Conservation (phyloP, 2,888 invertebrate genomes). For the Pandemis corylana region DNA sequence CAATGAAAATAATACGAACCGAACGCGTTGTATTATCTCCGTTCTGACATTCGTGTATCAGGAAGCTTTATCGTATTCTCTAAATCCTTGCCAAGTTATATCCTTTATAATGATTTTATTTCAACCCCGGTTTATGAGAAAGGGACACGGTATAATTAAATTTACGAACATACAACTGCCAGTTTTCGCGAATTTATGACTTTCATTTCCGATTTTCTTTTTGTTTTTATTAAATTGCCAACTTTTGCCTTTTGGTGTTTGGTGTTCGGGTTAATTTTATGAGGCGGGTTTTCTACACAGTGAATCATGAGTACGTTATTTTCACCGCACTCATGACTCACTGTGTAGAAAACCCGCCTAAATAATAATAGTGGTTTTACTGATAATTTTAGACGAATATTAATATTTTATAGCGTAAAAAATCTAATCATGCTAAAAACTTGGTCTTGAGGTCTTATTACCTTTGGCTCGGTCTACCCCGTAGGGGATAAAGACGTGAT, state of each 20-base stretch:
- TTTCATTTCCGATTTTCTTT: constrained; percentile 69
- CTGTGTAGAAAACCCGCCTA: no score
- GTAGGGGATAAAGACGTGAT: no score
- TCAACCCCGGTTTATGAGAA: constrained; percentile 55
- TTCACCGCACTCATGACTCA: no score
- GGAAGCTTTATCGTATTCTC: constrained; percentile 2
- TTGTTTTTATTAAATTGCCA: constrained; percentile 50
- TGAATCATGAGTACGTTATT: constrained; percentile 21
- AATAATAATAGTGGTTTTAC: neutral
- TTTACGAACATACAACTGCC: constrained; percentile 68
- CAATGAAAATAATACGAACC: neutral
- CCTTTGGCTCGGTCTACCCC: no score
- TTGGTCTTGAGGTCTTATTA: no score
- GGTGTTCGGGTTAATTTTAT: constrained; percentile 29
- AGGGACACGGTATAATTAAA: constrained; percentile 69
- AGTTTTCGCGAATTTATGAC: constrained; percentile 63
- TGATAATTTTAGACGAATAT: neutral
- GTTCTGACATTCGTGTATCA: neutral
- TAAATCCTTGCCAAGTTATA: constrained; percentile 35
- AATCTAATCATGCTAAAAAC: no score
- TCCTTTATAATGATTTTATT: constrained; percentile 37
- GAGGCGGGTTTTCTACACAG: constrained; percentile 8
- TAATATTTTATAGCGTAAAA: no score
- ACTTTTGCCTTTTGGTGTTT: constrained; percentile 32
- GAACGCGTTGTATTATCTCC: neutral